These are phyloP conservation scores for Syngnathus rostellatus DNA, from an alignment of 2,797 vertebrate species.

Conservation along the genomic window DNA sequence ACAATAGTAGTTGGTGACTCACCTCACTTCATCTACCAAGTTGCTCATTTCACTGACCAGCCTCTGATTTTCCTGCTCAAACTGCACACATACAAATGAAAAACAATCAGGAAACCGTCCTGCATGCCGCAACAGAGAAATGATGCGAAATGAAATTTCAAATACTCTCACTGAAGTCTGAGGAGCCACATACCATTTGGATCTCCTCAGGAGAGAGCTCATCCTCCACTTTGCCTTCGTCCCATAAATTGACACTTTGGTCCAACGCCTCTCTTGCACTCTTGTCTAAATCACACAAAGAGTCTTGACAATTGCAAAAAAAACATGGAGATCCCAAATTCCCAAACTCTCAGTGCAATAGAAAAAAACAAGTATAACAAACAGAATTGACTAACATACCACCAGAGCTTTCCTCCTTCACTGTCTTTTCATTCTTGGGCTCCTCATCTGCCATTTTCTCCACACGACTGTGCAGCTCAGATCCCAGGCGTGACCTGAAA, in stretches of 20 bases:
- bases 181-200: slow-evolving; percentile 78
- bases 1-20: slow-evolving; percentile 8
- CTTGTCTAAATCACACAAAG: slow-evolving; percentile 65
- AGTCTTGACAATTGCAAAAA: too few species aligned
- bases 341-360: neutral
- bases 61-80: slow-evolving; percentile 95
- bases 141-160: neutral
- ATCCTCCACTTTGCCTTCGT: slow-evolving; percentile 79
- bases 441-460: slow-evolving; percentile 53
- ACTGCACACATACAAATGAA: slow-evolving; percentile 64
- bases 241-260: slow-evolving; percentile 71
- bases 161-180: neutral
- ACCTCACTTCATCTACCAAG: slow-evolving; percentile 96
- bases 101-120: neutral
- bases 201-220: slow-evolving; percentile 95
- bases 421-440: slow-evolving; percentile 64
- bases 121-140: neutral
- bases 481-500: slow-evolving; percentile 81
- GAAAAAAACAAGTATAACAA: neutral
- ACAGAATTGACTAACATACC: slow-evolving; percentile 55
- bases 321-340: neutral
- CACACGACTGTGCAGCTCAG: slow-evolving; percentile 69
- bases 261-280: slow-evolving; percentile 59
- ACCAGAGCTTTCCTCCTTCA: slow-evolving; percentile 72
- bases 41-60: slow-evolving; percentile 94